Conservation (phyloP, 2,888 invertebrate genomes). For the Gerosis bhagava region DNA sequence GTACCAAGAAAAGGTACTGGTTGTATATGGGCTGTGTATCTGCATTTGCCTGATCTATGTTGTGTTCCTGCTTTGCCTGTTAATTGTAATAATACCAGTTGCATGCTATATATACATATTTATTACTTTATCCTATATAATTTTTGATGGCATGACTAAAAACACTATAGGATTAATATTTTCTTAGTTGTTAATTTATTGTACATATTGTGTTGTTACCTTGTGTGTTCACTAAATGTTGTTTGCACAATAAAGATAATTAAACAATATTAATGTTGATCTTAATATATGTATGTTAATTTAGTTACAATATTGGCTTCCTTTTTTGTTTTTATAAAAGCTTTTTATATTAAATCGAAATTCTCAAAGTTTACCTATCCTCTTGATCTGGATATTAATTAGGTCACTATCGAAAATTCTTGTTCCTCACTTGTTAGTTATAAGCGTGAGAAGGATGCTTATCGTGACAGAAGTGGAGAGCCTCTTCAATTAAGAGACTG, state of each 20-base stretch:
- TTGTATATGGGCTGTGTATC: slow-evolving; percentile 42
- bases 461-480: no score
- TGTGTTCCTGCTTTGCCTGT: slow-evolving; percentile 37
- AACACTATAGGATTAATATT: slow-evolving; percentile 26
- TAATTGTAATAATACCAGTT: slow-evolving; percentile 45
- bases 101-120: slow-evolving; percentile 48
- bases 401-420: slow-evolving; percentile 9
- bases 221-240: slow-evolving; percentile 24
- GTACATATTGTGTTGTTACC: slow-evolving; percentile 14
- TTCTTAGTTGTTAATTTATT: slow-evolving; percentile 20
- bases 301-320: slow-evolving; percentile 23
- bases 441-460: no score
- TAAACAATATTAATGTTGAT: slow-evolving; percentile 22
- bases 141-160: slow-evolving; percentile 41
- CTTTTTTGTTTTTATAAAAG: slow-evolving; percentile 11
- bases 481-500: no score
- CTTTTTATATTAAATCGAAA: not conserved
- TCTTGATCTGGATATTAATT: slow-evolving; percentile 14
- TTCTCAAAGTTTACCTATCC: slow-evolving; percentile 1
- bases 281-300: slow-evolving; percentile 11
- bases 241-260: slow-evolving; percentile 18
- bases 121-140: slow-evolving; percentile 41
- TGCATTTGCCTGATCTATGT: slow-evolving; percentile 39
- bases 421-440: no score
- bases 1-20: slow-evolving; percentile 85